A percentile compares a stretch with the other conserved stretches of the same genome.
Conservation (phyloP, 2,113 vertebrate species). For the Phrynosoma platyrhinos region DNA sequence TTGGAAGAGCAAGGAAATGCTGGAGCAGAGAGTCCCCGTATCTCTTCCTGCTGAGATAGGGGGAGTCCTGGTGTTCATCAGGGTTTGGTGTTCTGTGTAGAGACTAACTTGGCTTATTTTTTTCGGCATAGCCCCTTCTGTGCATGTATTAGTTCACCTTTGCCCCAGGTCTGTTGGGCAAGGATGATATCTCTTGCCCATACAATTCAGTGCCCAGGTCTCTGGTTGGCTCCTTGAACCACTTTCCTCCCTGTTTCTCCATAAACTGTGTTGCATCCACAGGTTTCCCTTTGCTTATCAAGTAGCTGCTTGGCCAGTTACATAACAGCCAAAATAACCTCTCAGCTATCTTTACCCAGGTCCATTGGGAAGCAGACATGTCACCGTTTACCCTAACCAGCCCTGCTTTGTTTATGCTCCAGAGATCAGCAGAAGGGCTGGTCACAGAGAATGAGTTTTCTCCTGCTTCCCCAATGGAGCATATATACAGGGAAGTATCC, state of each 20-base stretch:
- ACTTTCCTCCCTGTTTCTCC: neutral
- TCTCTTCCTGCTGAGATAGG: slow-evolving; percentile 19
- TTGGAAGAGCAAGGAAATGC: slow-evolving; percentile 3
- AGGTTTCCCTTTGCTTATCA: neutral
- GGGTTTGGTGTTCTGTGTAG: neutral
- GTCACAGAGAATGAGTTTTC: neutral
- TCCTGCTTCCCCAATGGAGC: neutral
- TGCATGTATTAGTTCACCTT: no score
- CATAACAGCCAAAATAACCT: neutral
- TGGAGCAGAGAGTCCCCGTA: slow-evolving; percentile 13
- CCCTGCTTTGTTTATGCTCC: neutral
- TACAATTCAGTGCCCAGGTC: no score
- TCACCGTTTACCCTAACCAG: neutral
- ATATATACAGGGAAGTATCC: no score
- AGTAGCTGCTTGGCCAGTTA: neutral
- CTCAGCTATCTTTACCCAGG: neutral
- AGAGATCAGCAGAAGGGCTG: neutral
- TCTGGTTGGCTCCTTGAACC: neutral
- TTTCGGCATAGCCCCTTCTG: neutral
- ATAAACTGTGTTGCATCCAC: neutral
- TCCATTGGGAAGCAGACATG: neutral
- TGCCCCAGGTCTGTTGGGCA: neutral
- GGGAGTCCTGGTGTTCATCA: slow-evolving; percentile 45
- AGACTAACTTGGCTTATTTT: neutral
- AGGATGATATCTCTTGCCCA: neutral